Conservation (phyloP, 2,888 invertebrate genomes). For the Parapristionchus giblindavisi region DNA sequence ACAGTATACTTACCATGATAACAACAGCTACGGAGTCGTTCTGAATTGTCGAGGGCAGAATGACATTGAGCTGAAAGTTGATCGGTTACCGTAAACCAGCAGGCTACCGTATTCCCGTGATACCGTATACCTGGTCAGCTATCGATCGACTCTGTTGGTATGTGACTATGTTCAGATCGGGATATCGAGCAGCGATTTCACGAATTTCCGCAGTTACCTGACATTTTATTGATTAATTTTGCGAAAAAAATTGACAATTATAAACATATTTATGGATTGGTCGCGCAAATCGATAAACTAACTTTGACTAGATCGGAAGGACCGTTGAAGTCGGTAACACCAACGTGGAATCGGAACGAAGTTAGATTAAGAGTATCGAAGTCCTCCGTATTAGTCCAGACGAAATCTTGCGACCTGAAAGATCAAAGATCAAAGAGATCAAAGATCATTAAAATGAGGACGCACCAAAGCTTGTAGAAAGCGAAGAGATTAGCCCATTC, state of each 20-base stretch:
- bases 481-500: constrained; percentile 68
- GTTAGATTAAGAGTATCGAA: constrained; percentile 46
- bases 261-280: not conserved
- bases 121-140: constrained; percentile 62
- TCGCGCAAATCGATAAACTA: constrained; percentile 17
- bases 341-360: constrained; percentile 61
- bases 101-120: not conserved
- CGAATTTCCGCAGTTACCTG: constrained; percentile 51
- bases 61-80: constrained; percentile 61
- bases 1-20: constrained; percentile 78
- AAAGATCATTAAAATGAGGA: not conserved
- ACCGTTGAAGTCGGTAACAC: constrained; percentile 64
- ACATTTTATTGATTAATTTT: constrained; percentile 9
- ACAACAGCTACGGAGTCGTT: constrained; percentile 74
- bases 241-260: not conserved
- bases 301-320: constrained; percentile 66
- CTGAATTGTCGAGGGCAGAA: constrained; percentile 67
- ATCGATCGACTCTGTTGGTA: constrained; percentile 67
- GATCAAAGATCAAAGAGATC: not conserved
- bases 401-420: constrained; percentile 65
- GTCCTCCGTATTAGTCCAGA: constrained; percentile 59
- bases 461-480: constrained; percentile 67
- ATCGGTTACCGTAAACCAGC: not conserved
- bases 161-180: constrained; percentile 63
- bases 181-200: constrained; percentile 57